A percentile compares a stretch with the other conserved stretches of the same genome.
phyloP scores from a whole-genome alignment of 2,797 vertebrate genomes.

The Dendrocincla fuliginosa region DNA sequence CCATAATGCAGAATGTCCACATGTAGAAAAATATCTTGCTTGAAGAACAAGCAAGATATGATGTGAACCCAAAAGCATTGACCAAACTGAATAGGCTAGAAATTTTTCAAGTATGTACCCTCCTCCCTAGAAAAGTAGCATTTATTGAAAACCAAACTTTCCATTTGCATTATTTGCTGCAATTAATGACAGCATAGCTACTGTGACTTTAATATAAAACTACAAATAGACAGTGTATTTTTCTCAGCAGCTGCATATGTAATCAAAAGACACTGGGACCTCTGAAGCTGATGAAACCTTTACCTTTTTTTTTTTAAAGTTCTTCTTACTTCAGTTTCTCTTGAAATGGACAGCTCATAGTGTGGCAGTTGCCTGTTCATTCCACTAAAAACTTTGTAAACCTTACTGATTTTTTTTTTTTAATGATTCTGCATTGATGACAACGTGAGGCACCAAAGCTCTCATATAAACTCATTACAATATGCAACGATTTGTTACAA shows the following conservation, averaged over 20 bases:
- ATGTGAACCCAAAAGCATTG: background rate
- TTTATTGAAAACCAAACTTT: background rate
- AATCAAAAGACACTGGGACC: background rate
- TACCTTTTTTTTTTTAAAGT: background rate
- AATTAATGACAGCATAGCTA: background rate
- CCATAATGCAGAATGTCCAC: background rate
- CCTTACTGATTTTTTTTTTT: background rate
- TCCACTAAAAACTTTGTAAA: background rate
- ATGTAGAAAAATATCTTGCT: background rate
- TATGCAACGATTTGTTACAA: background rate
- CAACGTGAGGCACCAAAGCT: background rate
- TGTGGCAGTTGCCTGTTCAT: background rate
- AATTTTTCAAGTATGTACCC: accelerated
- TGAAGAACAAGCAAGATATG: background rate
- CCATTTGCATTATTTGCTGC: background rate
- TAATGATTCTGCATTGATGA: background rate
- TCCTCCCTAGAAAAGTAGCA: background rate
- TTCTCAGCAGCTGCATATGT: background rate
- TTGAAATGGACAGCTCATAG: background rate
- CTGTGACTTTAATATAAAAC: background rate
- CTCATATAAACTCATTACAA: background rate
- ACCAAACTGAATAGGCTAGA: background rate
- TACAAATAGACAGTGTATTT: background rate
- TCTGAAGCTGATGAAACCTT: background rate
- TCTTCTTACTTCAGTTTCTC: background rate